Evolutionary conservation across 2,888 invertebrate species (phyloP).

Genomic region (Diaprepes abbreviatus): DNA sequence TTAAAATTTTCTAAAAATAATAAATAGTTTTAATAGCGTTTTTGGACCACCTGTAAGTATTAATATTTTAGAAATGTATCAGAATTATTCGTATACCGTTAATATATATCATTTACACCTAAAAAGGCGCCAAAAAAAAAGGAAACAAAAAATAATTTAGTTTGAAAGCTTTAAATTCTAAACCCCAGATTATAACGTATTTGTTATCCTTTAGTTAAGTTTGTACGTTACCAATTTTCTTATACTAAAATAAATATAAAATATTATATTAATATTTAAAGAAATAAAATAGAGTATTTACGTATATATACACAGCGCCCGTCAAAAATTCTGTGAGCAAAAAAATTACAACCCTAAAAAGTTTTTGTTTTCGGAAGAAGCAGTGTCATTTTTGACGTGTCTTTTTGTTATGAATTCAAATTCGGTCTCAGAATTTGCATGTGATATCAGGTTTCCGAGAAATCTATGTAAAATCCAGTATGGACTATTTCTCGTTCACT

Average conservation of each 20-base stretch:
- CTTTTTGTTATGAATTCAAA: too few species aligned
- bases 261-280: slow-evolving; percentile 22
- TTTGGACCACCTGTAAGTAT: not conserved
- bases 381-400: too few species aligned
- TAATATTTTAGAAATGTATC: too few species aligned
- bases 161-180: slow-evolving; percentile 38
- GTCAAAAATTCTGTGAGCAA: not conserved
- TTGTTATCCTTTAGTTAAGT: slow-evolving; percentile 30
- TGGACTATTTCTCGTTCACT: too few species aligned
- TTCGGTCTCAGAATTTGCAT: too few species aligned
- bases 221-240: slow-evolving; percentile 32
- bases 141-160: slow-evolving; percentile 1
- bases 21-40: not conserved
- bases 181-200: slow-evolving; percentile 34
- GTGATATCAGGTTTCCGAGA: too few species aligned
- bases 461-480: too few species aligned
- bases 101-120: not conserved
- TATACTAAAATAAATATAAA: slow-evolving; percentile 23
- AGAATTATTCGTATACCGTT: not conserved
- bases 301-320: not conserved
- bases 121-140: slow-evolving; percentile 10
- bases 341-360: not conserved
- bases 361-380: too few species aligned
- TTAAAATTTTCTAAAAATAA: too few species aligned
- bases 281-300: slow-evolving; percentile 18